phyloP scores from a whole-genome alignment of 2,113 vertebrate genomes.

The Telmatochromis sp. region DNA sequence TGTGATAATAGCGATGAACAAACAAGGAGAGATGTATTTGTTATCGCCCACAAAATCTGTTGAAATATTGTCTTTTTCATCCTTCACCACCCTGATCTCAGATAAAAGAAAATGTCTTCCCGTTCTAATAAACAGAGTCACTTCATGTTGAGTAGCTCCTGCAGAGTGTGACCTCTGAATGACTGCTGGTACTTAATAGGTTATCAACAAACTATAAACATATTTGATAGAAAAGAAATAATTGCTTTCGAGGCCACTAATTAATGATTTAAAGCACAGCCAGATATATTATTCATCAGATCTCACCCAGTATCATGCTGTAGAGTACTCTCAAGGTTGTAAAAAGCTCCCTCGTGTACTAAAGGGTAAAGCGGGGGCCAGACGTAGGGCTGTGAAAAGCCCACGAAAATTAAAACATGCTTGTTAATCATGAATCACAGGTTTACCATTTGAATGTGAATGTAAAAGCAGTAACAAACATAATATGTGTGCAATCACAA shows the following conservation, averaged over 20 bases:
- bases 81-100: neutral
- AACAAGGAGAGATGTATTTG: neutral
- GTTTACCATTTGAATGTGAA: neutral
- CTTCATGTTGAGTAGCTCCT: neutral
- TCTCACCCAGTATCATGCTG: neutral
- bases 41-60: neutral
- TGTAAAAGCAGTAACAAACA: neutral
- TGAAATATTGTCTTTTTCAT: neutral
- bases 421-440: neutral
- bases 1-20: neutral
- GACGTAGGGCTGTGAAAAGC: neutral
- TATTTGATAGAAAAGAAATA: slow-evolving; percentile 18
- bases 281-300: slow-evolving; percentile 18
- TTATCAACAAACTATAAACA: slow-evolving; percentile 12
- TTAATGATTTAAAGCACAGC: slow-evolving; percentile 31
- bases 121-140: neutral
- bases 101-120: neutral
- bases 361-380: neutral
- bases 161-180: slow-evolving; percentile 16
- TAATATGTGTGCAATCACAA: neutral
- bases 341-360: neutral
- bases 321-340: neutral
- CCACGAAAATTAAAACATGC: neutral
- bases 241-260: slow-evolving; percentile 3
- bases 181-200: slow-evolving; percentile 6